Conservation (phyloP, 1,140 invertebrate species). For the Sycophaga agraensis region DNA sequence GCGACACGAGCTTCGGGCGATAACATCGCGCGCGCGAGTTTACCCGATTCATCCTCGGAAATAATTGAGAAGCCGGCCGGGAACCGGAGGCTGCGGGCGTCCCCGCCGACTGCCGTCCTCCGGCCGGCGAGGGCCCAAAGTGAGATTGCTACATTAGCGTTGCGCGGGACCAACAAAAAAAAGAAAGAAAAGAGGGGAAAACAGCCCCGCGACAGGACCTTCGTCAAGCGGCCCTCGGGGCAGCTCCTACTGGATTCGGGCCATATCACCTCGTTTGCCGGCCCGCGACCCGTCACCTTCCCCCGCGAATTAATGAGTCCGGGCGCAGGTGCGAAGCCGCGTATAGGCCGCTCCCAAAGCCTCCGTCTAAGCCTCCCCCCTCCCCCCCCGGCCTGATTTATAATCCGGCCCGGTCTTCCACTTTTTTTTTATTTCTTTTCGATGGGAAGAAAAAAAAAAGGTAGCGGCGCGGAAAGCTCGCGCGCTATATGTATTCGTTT, state of each 20-base stretch:
- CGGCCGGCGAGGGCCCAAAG: no score
- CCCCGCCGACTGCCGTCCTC: no score
- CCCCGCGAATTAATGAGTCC: slow-evolving; percentile 25
- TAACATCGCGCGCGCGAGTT: no score
- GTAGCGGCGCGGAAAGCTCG: background rate
- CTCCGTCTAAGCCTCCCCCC: background rate
- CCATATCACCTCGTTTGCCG: slow-evolving; percentile 16
- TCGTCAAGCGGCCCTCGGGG: no score
- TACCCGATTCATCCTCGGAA: no score
- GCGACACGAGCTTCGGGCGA: no score
- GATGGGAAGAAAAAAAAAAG: slow-evolving; percentile 31
- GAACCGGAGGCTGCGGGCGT: no score
- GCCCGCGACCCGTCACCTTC: slow-evolving; percentile 16
- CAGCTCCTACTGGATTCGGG: slow-evolving; percentile 25
- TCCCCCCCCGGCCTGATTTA: background rate
- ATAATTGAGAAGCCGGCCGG: no score
- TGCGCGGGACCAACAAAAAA: no score
- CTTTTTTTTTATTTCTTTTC: no score
- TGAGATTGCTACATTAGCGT: no score
- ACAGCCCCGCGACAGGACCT: slow-evolving; percentile 20
- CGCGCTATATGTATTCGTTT: slow-evolving; percentile 37
- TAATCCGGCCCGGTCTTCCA: no score
- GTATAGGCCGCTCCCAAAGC: background rate
- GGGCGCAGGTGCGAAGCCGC: slow-evolving; percentile 22
- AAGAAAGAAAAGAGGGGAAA: background rate